A percentile compares a stretch with the other conserved stretches of the same genome.
Evolutionary conservation across 2,113 vertebrate genomes (phyloP).

Genomic region (Damaliscus lunatus): DNA sequence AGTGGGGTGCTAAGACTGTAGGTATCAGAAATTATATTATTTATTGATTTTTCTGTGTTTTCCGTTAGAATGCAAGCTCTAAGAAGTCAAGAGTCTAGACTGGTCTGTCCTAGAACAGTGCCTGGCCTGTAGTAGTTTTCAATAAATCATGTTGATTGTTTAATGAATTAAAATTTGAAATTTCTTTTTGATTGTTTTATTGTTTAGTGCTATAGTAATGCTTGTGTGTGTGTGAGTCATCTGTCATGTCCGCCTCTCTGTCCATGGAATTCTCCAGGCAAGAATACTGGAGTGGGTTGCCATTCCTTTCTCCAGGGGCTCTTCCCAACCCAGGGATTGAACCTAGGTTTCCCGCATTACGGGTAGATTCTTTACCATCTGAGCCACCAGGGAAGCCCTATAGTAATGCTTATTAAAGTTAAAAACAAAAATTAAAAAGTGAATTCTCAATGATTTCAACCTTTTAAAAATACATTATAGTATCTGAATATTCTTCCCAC

Average conservation of each 20-base stretch:
- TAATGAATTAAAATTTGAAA: not conserved
- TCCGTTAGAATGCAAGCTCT: not conserved
- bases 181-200: not conserved
- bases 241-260: not conserved
- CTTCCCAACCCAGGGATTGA: not conserved
- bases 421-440: not conserved
- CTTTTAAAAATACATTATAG: not conserved
- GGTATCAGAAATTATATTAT: not conserved
- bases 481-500: not conserved
- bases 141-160: not conserved
- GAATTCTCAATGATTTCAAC: not conserved
- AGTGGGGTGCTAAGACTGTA: not conserved
- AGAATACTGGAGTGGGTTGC: not conserved
- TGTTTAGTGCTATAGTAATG: not conserved
- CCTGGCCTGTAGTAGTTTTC: not conserved
- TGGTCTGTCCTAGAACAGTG: not conserved
- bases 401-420: not conserved
- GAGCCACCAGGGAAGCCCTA: not conserved
- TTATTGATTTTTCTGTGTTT: not conserved
- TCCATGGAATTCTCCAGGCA: not conserved
- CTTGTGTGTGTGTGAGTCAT: not conserved
- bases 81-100: not conserved
- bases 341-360: not conserved
- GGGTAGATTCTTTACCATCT: not conserved
- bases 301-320: not conserved